phyloP scores from a whole-genome alignment of 2,113 vertebrate genomes.

The Microtus montanus region DNA sequence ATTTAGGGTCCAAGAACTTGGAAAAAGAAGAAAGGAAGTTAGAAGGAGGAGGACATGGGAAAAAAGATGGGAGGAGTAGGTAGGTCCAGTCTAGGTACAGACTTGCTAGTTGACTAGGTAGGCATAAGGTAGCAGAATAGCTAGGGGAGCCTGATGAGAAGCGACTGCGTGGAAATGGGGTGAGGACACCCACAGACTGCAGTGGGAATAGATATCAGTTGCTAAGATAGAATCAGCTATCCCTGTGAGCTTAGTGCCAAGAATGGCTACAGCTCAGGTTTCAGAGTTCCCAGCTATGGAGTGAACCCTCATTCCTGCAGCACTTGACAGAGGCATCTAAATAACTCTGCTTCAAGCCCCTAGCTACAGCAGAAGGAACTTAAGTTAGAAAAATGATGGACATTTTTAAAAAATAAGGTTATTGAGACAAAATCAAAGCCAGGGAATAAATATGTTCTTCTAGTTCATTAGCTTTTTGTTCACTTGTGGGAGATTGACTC shows the following conservation, averaged over 20 bases:
- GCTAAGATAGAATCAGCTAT: not conserved
- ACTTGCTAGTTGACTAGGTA: not conserved
- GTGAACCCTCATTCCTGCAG: not conserved
- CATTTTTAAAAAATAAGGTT: not conserved
- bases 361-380: not conserved
- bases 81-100: not conserved
- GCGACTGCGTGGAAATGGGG: not conserved
- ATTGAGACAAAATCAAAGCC: constrained; percentile 36
- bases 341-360: not conserved
- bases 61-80: not conserved
- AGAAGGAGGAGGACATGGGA: not conserved
- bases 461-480: not conserved
- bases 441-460: not conserved
- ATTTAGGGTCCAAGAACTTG: not conserved
- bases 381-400: not conserved
- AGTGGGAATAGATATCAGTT: not conserved
- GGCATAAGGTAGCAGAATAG: not conserved
- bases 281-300: not conserved
- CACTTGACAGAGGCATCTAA: not conserved
- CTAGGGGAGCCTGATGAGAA: not conserved
- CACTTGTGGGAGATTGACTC: not conserved
- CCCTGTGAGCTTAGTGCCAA: not conserved
- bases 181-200: not conserved
- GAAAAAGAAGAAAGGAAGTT: not conserved
- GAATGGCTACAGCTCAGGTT: not conserved